Evolutionary conservation across 1,140 invertebrate species (phyloP), one percentile per base, ranked within the genome.

Genomic region (Drosophila rufa): DNA sequence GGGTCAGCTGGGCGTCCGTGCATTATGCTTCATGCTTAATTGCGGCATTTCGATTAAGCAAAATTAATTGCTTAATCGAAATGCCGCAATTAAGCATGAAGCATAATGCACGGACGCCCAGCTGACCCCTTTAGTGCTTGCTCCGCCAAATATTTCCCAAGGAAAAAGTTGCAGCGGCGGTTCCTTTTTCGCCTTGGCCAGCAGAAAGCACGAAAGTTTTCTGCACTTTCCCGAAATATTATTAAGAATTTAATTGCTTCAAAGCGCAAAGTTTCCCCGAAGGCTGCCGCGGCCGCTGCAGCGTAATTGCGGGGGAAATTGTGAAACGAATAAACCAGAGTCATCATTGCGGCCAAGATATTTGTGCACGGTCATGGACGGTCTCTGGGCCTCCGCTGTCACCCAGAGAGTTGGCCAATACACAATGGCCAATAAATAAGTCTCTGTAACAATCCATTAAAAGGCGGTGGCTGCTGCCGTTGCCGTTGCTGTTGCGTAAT

Each of bases 41-140:
- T n/a, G n/a, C n/a, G n/a, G n/a, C n/a, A n/a, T n/a, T n/a, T n/a
- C n/a, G n/a, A n/a, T n/a, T n/a, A n/a, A n/a, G n/a, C n/a, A n/a
- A n/a, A n/a, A 86, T 86, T 89, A 78, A 86, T 86, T 89, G 78
- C 83, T 86, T 86, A 86, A 86, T 86, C 83, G 83, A 86, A 86
- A 86, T 89, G 84, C 84, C 76, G 80, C 84, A 86, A 86, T 86
- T 86, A 86, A 89, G 83, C 71, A 77, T 74, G 71, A 74, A 86
- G 64, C 62, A 87, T 69, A 89, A 86, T 61, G 58, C 65, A 38
- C 47, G 62, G 53, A 82, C 69, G 64, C 80, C 40, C 46, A 57
- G 51, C 22, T 43, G 53, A 56, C 36, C 38, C 27, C 36, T 68
- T 67, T 73, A 50, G 50, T 82, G 56, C 65, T 78, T 57, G 47